A percentile compares a stretch with the other conserved stretches of the same genome.
These are phyloP conservation scores for Hypercompe scribonia DNA, from an alignment of 2,888 invertebrate species.

Conservation along the genomic window DNA sequence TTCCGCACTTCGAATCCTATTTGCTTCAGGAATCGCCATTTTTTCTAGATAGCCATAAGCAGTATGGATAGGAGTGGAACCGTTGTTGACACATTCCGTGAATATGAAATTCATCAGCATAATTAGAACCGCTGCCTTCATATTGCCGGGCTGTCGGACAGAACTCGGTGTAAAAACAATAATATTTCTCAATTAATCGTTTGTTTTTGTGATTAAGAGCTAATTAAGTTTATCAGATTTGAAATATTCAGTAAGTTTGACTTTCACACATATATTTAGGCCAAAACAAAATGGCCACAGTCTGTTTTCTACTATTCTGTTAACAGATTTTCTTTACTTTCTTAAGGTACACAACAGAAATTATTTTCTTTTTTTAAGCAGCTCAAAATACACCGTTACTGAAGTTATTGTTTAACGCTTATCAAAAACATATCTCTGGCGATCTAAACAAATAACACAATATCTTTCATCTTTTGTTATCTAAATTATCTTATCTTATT, in stretches of 20 bases:
- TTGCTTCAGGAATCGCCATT: constrained; percentile 60
- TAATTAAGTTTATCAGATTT: too few relatives aligned
- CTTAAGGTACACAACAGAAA: neutral
- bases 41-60: constrained; percentile 61
- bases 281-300: neutral
- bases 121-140: constrained; percentile 41
- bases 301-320: too few relatives aligned
- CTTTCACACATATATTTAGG: neutral
- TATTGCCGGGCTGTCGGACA: constrained; percentile 17
- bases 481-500: neutral
- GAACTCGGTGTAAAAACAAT: neutral
- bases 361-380: neutral
- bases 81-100: constrained; percentile 27
- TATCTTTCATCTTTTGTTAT: neutral
- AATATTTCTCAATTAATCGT: neutral
- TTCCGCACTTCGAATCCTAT: constrained; percentile 61
- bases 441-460: neutral
- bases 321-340: too few relatives aligned
- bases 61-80: constrained; percentile 17
- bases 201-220: neutral
- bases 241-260: too few relatives aligned
- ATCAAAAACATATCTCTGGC: too few relatives aligned
- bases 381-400: too few relatives aligned
- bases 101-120: constrained; percentile 38
- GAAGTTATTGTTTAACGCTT: too few relatives aligned